A percentile compares a stretch with the other conserved stretches of the same genome.
These are phyloP conservation scores for Drosophila aff. DNA, from an alignment of 1,140 invertebrate genomes.

Conservation along the genomic window DNA sequence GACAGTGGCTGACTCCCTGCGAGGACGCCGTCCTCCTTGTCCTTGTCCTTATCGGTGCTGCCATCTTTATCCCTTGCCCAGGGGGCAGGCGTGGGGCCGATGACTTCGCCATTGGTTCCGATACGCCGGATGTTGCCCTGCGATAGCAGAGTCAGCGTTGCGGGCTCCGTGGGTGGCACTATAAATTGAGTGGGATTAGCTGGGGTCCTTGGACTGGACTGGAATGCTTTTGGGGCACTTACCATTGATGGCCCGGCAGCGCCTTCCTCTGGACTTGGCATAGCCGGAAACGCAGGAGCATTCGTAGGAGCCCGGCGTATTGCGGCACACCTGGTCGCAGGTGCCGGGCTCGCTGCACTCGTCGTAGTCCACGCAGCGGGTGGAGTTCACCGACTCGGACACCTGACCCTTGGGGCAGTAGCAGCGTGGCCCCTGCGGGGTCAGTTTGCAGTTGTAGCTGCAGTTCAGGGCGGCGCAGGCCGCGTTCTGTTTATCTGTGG, in stretches of 20 bases:
- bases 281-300: slow-evolving; percentile 93
- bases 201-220: not conserved
- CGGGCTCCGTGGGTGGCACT: slow-evolving; percentile 69
- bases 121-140: slow-evolving; percentile 60
- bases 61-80: slow-evolving; percentile 18
- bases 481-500: slow-evolving; percentile 85
- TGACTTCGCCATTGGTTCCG: slow-evolving; percentile 45
- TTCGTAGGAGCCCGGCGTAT: slow-evolving; percentile 89
- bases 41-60: slow-evolving; percentile 5
- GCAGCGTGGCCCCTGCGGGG: slow-evolving; percentile 89
- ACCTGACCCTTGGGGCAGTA: slow-evolving; percentile 91
- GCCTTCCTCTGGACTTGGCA: slow-evolving; percentile 85
- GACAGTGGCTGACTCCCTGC: slow-evolving; percentile 15
- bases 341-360: slow-evolving; percentile 90
- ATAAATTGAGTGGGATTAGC: slow-evolving; percentile 33
- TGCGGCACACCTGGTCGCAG: slow-evolving; percentile 93
- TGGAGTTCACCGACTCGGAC: slow-evolving; percentile 87
- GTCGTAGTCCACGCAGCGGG: slow-evolving; percentile 89
- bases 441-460: slow-evolving; percentile 88
- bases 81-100: slow-evolving; percentile 4
- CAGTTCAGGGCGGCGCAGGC: slow-evolving; percentile 88
- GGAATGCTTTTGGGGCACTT: slow-evolving; percentile 50
- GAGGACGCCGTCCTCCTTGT: slow-evolving; percentile 8
- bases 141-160: slow-evolving; percentile 66
- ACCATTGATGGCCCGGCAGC: slow-evolving; percentile 90